Evolutionary conservation across 2,888 invertebrate species (phyloP), one percentile per base, ranked within the genome.

Genomic region (Metacarcinus magister): DNA sequence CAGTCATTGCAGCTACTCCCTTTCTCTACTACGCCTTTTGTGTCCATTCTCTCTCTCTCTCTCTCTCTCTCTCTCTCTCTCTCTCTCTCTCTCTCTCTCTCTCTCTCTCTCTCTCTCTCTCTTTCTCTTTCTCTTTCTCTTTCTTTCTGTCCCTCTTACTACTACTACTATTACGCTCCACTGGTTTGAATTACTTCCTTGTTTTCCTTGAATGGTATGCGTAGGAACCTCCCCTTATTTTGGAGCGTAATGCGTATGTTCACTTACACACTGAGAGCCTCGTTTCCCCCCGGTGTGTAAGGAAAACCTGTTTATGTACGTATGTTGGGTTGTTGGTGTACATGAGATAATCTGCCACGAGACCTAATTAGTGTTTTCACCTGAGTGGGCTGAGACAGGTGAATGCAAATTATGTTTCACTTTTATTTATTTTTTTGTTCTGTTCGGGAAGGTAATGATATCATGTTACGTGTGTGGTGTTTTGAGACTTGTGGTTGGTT

Each of bases 401-500:
- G 5, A 5, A n/a, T 82, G 5, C 28, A 8, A n/a, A 82, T 28
- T 82, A 5, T 13, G 4, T 82, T n/a, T 82, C 23, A 82, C 16
- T 82, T 82, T 82, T 13, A n/a, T 82, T 82, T 82, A 8, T 82
- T 82, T n/a, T 82, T 82, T 43, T 89, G 32, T 89, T 67, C n/a
- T 23, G 2, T 1, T 23, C n/a, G 8, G 8, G 8, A 10, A 54
- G 8, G 8, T 54, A 7, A 54, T 54, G 54, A 0, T 54, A 13
- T 48, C 5, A 10, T 48, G 54, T 54, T 54, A 10, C 8, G 10
- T 13, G 8, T 13, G n/a, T n/a, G n/a, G n/a, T n/a, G n/a, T n/a
- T 54, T 54, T 54, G 16, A 54, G 13, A 54, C 54, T 54, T 16
- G 8, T 10, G 54, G 2, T 54, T 54, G 54, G 54, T 16, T 10